Percentiles rank a stretch among this genome's conserved stretches.
Evolutionary conservation across 2,113 vertebrate species (phyloP).

Genomic region (Phyllopteryx taeniolatus): DNA sequence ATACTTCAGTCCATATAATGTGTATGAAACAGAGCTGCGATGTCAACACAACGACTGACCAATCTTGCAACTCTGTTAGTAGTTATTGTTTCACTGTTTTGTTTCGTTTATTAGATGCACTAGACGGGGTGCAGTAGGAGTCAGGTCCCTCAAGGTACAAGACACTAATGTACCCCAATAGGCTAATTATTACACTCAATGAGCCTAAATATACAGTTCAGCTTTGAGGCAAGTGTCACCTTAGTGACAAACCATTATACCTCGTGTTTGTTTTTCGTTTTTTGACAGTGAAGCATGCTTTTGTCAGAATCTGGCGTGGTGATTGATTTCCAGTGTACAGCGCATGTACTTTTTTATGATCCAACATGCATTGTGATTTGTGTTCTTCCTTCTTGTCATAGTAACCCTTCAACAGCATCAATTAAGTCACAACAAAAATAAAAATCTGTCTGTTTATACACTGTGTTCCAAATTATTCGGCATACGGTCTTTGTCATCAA

Average conservation of each 20-base stretch:
- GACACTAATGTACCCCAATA: background rate
- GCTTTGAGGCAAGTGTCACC: background rate
- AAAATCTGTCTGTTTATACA: conserved; percentile 6
- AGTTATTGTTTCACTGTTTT: background rate
- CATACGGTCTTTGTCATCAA: background rate
- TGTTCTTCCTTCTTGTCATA: conserved; percentile 22
- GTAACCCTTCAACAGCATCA: conserved; percentile 25
- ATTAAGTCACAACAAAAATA: background rate
- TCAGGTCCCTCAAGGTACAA: background rate
- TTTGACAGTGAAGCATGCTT: background rate
- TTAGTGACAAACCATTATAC: background rate
- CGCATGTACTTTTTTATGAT: conserved; percentile 53
- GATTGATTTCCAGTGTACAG: conserved; percentile 34
- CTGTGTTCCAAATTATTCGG: background rate
- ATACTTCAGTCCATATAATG: background rate
- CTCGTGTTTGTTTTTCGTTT: background rate
- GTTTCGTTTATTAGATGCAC: background rate
- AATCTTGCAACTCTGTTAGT: background rate
- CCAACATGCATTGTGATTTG: conserved; percentile 42
- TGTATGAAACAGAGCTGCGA: background rate
- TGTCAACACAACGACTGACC: too few species aligned
- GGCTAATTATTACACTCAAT: background rate
- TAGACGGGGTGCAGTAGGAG: background rate
- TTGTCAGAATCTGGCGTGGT: background rate
- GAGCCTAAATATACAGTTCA: background rate